Base-by-base conservation (phyloP, 2,888 invertebrate species). In the Leptinotarsa rubiginosa region DNA sequence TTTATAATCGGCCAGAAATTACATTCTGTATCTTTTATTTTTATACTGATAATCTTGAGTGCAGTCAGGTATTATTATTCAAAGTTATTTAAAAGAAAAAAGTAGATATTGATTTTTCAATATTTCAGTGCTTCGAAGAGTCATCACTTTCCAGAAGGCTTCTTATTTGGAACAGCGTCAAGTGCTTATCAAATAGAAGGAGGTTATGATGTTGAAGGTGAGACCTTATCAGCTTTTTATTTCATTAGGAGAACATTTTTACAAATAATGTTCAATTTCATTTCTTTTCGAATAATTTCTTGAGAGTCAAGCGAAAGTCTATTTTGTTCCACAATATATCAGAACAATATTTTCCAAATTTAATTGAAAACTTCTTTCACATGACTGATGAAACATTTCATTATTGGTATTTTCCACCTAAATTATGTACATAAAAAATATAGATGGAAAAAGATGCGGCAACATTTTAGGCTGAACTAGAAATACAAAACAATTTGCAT, bases 171-270 rank as follows among this genome's bases (percentile, higher is more conserved):
- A 20, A 90, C 90, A 4, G 90, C 91, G 0, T 91, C 92, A 12
- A 91, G 92, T 54, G 90, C 92, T 65, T 89, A 88, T 80, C 92
- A 92, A 88, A 90, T 91, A 56, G 92, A 92, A 87, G 92, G 92
- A 72, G 91, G 89, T 10, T 90, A 90, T 90, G 88, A 91, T 80
- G 78, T 69, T 50, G 82, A 84, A 83, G 89, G 85, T 87, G 83
- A 79, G 78, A 56, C 75, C 10, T 49, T 3, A 20, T 56, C 22
- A 22, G 4, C 4, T 13, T 1, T 13, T 3, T 12, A 13, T 56
- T 41, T 62, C 22, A 56, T 22, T 20, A 13, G 5, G 20, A 80
- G 41, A 41, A 10, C 10, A 10, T 41, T 41, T 50, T 50, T 3
- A 50, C n/a, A 50, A n/a, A 16, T 50, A 16, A 2, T n/a, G 4